These are phyloP conservation scores for Hemicentrotus pulcherrimus DNA, from an alignment of 35 echinoderm and acorn worm genomes.

Conservation along the genomic window DNA sequence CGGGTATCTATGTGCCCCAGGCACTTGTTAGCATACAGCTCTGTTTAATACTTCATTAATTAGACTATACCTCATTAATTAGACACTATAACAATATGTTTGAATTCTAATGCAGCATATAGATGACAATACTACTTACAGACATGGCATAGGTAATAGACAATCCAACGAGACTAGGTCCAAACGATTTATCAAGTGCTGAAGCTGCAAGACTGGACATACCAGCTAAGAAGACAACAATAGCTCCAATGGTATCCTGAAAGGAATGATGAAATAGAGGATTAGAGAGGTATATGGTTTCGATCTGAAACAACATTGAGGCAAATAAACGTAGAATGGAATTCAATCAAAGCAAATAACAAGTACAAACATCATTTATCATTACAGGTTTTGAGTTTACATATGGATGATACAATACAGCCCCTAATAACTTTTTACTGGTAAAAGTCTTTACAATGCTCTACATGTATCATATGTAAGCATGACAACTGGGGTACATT, in stretches of 20 bases:
- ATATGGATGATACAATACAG: too few species aligned
- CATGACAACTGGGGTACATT: too few species aligned
- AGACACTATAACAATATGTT: neutral
- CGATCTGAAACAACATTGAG: neutral
- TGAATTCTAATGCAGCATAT: neutral
- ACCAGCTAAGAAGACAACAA: conserved; percentile 81
- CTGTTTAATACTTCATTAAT: too few species aligned
- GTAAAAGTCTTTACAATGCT: too few species aligned
- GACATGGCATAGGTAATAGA: conserved; percentile 84
- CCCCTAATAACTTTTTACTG: too few species aligned
- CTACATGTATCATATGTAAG: too few species aligned
- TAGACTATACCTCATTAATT: too few species aligned
- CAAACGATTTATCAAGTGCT: conserved; percentile 10
- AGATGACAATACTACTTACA: conserved; percentile 55
- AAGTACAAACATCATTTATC: neutral
- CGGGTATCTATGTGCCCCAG: too few species aligned
- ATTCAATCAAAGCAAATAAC: neutral
- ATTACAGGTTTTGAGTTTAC: too few species aligned
- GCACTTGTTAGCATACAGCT: too few species aligned
- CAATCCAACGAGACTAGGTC: conserved; percentile 79
- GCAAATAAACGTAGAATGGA: neutral
- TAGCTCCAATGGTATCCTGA: conserved; percentile 86
- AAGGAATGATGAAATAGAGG: neutral
- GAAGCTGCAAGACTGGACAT: conserved; percentile 57
- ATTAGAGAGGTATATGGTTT: neutral